Percentiles rank a stretch among this genome's conserved stretches.
Conservation (phyloP, 1,140 invertebrate genomes). For the Heliconius hermathena region DNA sequence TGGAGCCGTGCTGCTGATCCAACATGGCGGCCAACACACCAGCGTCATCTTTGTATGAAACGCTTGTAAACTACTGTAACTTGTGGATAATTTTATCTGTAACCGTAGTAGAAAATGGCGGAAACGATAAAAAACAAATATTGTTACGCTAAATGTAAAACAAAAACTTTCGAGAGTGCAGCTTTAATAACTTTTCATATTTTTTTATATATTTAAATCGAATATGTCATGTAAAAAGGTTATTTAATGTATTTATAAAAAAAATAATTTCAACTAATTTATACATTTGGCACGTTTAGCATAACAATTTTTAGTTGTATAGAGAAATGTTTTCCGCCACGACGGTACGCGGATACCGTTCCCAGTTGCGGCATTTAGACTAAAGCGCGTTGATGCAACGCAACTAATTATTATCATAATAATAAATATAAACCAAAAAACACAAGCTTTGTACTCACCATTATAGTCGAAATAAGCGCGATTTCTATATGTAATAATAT, state of each 20-base stretch:
- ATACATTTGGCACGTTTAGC: neutral
- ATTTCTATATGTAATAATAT: conserved; percentile 53
- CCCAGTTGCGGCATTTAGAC: neutral
- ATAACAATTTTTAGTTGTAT: neutral
- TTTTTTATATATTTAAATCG: neutral
- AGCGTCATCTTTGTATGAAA: conserved; percentile 1
- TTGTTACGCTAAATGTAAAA: neutral
- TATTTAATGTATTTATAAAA: neutral
- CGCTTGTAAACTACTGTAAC: conserved; percentile 12
- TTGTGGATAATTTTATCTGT: conserved; percentile 13
- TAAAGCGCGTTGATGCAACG: conserved; percentile 60
- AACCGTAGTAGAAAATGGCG: neutral
- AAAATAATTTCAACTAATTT: neutral
- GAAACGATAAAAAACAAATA: neutral
- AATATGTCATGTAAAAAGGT: conserved; percentile 1
- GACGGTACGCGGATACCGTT: neutral
- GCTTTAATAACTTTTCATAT: conserved; percentile 1
- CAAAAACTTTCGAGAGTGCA: conserved; percentile 3
- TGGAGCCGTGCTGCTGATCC: neutral
- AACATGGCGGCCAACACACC: neutral
- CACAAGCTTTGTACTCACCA: conserved; percentile 67
- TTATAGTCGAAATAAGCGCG: conserved; percentile 56
- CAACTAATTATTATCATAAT: conserved; percentile 44
- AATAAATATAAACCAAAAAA: conserved; percentile 70
- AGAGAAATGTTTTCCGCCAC: neutral